Base-by-base conservation (phyloP, 1,140 invertebrate genomes). In the Steinernema khuongi region DNA sequence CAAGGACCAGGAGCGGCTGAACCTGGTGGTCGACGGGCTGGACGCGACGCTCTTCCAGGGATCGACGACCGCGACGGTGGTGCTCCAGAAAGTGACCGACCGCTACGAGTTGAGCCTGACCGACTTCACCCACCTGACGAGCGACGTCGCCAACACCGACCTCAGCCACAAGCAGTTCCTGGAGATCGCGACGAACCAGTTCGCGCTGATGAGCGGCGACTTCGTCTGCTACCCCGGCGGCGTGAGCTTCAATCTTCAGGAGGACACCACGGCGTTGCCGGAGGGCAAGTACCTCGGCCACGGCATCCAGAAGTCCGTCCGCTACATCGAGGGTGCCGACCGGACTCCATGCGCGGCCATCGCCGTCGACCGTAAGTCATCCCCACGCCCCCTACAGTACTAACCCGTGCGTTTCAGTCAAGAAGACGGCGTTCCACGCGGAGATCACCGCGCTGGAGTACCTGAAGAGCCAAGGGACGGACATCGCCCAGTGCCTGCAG, bases 341-440 rank as follows among this genome's bases (percentile, higher is more conserved):
- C 7, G 19, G 11, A 17, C 7, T 14, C 50, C 50, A 4, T 22
- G 50, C 50, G 50, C 50, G 4, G 50, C 50, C 22, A 26, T 60
- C 11, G 50, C 50, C 22, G 11, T 60, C 11, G 50, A 60, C 22
- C 22, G 7, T 60, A 60, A 26, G 50, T 7, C n/a, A n/a, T n/a
- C n/a, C n/a, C n/a, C n/a, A n/a, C n/a, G n/a, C n/a, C n/a, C n/a
- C n/a, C n/a, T n/a, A n/a, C n/a, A n/a, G n/a, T n/a, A n/a, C n/a
- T n/a, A n/a, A n/a, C n/a, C n/a, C n/a, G n/a, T n/a, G n/a, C n/a
- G n/a, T n/a, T n/a, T n/a, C n/a, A n/a, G 68, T 33, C 29, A 76
- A 36, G 73, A 76, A 76, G 31, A 72, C 74, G 31, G 74, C 72
- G 0, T 76, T 76, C 73, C 74, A 76, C 60, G 33, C 30, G 11